Percentiles rank a stretch among this genome's conserved stretches.
Conservation (phyloP, 2,113 vertebrate genomes). For the Perccottus glenii region DNA sequence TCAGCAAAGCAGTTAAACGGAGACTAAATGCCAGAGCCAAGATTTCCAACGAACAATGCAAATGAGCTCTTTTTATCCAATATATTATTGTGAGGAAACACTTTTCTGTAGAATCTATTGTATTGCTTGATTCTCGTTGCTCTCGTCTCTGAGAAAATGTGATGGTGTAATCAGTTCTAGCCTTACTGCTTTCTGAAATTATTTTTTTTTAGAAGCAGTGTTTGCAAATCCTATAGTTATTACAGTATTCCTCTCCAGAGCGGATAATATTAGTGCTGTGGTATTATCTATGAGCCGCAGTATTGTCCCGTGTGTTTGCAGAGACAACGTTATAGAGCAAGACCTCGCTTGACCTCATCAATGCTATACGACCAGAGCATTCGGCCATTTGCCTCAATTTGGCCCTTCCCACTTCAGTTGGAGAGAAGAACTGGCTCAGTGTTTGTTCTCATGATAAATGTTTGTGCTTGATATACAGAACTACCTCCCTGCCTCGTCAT, state of each 20-base stretch:
- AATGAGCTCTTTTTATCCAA: constrained; percentile 6
- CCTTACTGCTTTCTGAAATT: constrained; percentile 29
- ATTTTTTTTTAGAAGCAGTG: constrained; percentile 10
- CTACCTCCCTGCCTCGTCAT: constrained; percentile 1
- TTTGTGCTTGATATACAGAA: constrained; percentile 27
- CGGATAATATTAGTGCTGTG: constrained; percentile 37
- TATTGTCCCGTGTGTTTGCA: constrained; percentile 50
- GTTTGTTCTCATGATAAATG: constrained; percentile 47
- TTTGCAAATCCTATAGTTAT: constrained; percentile 43
- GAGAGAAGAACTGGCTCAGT: constrained; percentile 16
- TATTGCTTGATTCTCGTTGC: constrained; percentile 7
- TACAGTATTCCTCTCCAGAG: constrained; percentile 29
- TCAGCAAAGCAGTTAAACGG: constrained; percentile 36
- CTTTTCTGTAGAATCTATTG: not conserved
- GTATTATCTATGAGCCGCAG: constrained; percentile 33
- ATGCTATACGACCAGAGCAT: constrained; percentile 22
- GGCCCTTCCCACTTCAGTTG: not conserved
- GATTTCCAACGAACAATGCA: constrained; percentile 13
- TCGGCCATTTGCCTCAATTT: constrained; percentile 2
- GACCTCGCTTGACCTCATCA: constrained; percentile 62
- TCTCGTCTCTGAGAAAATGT: not conserved
- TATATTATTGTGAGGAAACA: constrained; percentile 5
- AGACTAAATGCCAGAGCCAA: constrained; percentile 54
- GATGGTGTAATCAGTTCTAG: constrained; percentile 16
- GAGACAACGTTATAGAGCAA: constrained; percentile 52